Percentiles rank a stretch among this genome's conserved stretches.
Conservation (phyloP, 1,140 invertebrate genomes). For the Lasioglossum baleicum region DNA sequence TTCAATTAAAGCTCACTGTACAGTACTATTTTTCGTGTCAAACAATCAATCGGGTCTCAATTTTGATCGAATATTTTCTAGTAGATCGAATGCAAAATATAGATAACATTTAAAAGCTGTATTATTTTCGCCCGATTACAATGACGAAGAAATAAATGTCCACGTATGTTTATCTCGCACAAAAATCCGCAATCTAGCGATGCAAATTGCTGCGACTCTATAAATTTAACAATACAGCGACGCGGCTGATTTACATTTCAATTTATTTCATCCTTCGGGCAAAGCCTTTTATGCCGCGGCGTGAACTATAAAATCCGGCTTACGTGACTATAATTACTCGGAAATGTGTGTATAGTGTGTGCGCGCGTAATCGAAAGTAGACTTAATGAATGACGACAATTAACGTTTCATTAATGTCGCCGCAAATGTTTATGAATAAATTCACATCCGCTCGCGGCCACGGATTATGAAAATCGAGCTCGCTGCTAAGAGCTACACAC, state of each 20-base stretch:
- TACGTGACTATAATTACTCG: background rate
- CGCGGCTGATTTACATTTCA: background rate
- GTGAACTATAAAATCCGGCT: background rate
- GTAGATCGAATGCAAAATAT: too few species aligned
- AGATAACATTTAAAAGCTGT: too few species aligned
- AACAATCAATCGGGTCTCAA: too few species aligned
- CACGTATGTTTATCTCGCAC: too few species aligned
- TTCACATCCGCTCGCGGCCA: background rate
- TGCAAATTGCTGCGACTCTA: too few species aligned
- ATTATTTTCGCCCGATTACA: too few species aligned
- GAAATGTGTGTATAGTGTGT: background rate
- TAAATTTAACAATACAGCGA: background rate
- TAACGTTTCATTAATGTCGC: background rate
- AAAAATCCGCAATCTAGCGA: too few species aligned
- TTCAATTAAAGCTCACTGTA: too few species aligned
- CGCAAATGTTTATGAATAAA: background rate
- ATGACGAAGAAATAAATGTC: too few species aligned
- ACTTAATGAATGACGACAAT: background rate
- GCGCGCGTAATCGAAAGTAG: background rate
- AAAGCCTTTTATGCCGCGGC: background rate
- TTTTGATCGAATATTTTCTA: too few species aligned
- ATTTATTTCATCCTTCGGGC: background rate
- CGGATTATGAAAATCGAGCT: background rate
- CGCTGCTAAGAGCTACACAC: too few species aligned
- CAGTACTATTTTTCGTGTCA: too few species aligned